phyloP scores from a whole-genome alignment of 2,888 invertebrate genomes.

The Sylvicola fuscatus region DNA sequence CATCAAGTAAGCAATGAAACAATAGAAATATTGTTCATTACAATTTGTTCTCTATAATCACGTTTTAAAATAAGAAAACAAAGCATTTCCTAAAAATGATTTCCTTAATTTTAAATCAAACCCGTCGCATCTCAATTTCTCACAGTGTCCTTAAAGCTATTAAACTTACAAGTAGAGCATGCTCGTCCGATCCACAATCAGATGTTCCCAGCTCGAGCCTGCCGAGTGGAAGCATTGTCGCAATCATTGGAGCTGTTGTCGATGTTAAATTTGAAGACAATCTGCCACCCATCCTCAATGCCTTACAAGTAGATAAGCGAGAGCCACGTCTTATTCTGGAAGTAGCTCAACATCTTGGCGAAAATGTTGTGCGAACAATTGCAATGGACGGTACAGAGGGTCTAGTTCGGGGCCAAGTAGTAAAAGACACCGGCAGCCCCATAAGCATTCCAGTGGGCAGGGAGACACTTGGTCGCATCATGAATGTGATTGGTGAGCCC shows the following conservation, averaged over 20 bases:
- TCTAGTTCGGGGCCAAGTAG: constrained; percentile 64
- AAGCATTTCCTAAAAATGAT: too few species aligned
- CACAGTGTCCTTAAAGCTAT: too few species aligned
- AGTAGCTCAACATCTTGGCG: constrained; percentile 74
- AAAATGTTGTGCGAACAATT: constrained; percentile 75
- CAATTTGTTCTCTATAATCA: too few species aligned
- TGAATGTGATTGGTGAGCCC: constrained; percentile 75
- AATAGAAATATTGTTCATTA: too few species aligned
- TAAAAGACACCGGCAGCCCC: constrained; percentile 62
- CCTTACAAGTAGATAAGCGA: constrained; percentile 75
- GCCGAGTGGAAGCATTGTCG: background rate
- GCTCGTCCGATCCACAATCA: too few species aligned
- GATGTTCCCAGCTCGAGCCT: too few species aligned
- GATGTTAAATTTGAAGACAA: constrained; percentile 88
- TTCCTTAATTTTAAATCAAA: too few species aligned
- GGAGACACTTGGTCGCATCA: constrained; percentile 79
- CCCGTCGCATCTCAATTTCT: too few species aligned
- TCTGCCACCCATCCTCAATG: constrained; percentile 84
- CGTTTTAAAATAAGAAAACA: too few species aligned
- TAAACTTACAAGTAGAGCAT: too few species aligned
- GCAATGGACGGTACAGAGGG: constrained; percentile 92
- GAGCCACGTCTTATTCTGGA: constrained; percentile 61
- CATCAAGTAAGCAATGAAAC: too few species aligned
- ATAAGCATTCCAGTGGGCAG: constrained; percentile 84
- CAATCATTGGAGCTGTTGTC: constrained; percentile 85